Evolutionary conservation across 2,797 vertebrate species (phyloP).

Genomic region (Gymnothorax reevesii): DNA sequence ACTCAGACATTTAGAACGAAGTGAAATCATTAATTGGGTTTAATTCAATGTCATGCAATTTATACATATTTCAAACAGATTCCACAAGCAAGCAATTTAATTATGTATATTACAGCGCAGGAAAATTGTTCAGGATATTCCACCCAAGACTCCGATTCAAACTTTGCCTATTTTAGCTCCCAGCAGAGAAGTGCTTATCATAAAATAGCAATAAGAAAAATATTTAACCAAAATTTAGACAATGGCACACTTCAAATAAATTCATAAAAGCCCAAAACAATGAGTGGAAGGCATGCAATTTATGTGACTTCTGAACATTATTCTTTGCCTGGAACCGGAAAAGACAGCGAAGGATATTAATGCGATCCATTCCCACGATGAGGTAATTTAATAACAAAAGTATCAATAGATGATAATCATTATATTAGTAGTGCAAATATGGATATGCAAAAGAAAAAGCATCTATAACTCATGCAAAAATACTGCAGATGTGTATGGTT

Average conservation of each 20-base stretch:
- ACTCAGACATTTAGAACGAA: background rate
- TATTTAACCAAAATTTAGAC: background rate
- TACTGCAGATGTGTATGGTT: background rate
- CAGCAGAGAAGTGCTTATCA: background rate
- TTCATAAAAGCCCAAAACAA: background rate
- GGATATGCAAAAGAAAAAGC: no score
- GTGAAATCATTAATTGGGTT: background rate
- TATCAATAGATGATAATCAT: no score
- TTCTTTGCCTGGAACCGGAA: background rate
- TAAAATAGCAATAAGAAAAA: background rate
- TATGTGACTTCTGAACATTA: background rate
- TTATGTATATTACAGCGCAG: background rate
- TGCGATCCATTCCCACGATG: background rate
- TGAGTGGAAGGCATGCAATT: background rate
- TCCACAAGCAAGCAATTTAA: background rate
- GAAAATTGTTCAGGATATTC: background rate
- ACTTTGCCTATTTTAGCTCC: background rate
- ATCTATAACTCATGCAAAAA: background rate
- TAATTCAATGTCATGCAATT: background rate
- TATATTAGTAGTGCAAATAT: no score
- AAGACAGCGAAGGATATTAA: background rate
- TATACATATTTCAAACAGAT: background rate
- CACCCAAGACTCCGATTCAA: background rate
- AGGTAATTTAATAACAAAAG: constrained; percentile 1
- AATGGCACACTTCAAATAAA: background rate